phyloP scores from a whole-genome alignment of 2,797 vertebrate genomes.

The Lacerta bilineata region DNA sequence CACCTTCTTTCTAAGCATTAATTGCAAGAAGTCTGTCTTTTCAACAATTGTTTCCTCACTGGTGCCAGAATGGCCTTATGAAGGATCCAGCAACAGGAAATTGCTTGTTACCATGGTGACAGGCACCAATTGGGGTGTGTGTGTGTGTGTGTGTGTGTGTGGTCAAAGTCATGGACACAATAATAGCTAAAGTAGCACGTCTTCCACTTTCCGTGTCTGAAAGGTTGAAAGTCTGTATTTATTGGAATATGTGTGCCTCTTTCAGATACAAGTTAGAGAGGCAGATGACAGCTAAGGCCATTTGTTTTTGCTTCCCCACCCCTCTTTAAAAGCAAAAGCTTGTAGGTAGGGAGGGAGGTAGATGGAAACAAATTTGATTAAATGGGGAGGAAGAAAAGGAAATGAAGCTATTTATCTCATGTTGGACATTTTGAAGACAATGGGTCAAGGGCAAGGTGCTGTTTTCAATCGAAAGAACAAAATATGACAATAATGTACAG shows the following conservation, averaged over 20 bases:
- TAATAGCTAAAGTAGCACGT: background rate
- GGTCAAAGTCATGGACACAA: background rate
- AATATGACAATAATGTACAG: background rate
- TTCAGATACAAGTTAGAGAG: background rate
- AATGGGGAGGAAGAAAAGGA: background rate
- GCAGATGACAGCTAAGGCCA: background rate
- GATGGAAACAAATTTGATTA: background rate
- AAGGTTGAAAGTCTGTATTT: background rate
- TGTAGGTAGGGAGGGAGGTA: background rate
- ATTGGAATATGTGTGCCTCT: background rate
- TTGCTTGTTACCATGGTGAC: conserved; percentile 24
- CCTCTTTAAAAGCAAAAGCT: background rate
- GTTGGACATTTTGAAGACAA: background rate
- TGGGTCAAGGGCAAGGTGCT: background rate
- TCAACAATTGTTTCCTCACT: background rate
- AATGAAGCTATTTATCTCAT: background rate
- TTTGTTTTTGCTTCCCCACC: background rate
- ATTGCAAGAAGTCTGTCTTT: background rate
- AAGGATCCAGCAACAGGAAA: conserved; percentile 26
- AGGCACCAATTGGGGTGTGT: background rate
- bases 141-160: background rate
- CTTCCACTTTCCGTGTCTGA: background rate
- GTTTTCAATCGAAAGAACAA: background rate
- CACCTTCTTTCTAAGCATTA: background rate
- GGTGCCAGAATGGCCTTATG: background rate